Base-by-base conservation (phyloP, 2,888 invertebrate species). In the Acanthosepion pharaonis region DNA sequence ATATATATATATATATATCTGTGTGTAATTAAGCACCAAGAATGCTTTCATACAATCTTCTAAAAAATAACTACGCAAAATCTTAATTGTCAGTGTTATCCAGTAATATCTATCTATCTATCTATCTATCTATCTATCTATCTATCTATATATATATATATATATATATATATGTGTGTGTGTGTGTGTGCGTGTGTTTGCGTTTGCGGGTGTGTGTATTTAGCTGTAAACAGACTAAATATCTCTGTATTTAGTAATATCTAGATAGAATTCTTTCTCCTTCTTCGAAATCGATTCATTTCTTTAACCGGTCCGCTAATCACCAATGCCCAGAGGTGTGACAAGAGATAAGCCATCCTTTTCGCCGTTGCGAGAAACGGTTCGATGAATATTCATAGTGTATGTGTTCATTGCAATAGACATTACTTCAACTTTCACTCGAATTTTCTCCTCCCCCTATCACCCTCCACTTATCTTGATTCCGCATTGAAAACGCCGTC, bases 321-420 rank as follows among this genome's bases (percentile, higher is more conserved):
- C 78, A 18, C 78, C 33, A 78, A 33, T n/a, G n/a, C n/a, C 78
- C 78, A 78, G n/a, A n/a, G n/a, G 78, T 18, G n/a, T 33, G 33
- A 8, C n/a, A n/a, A 18, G 18, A n/a, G 78, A 78, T 78, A 78
- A 78, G 78, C 78, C n/a, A 78, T n/a, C 33, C 78, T n/a, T 11
- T 15, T n/a, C 64, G 42, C 42, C 42, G 78, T 23, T 33, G 33
- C 78, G 11, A 15, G n/a, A 78, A 78, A 78, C n/a, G 78, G 78
- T 78, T 78, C 78, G n/a, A 78, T 78, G 78, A 78, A 78, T 78
- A 78, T 78, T 78, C 78, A 78, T 78, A n/a, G 78, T 78, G 33
- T 8, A 15, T 8, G 78, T 11, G n/a, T 5, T 18, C 78, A 78
- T 78, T 78, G 78, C 18, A 15, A 15, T 78, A n/a, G 78, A 78